These are phyloP conservation scores for Leucosticte australis DNA, from an alignment of 2,113 vertebrate species.

Conservation along the genomic window DNA sequence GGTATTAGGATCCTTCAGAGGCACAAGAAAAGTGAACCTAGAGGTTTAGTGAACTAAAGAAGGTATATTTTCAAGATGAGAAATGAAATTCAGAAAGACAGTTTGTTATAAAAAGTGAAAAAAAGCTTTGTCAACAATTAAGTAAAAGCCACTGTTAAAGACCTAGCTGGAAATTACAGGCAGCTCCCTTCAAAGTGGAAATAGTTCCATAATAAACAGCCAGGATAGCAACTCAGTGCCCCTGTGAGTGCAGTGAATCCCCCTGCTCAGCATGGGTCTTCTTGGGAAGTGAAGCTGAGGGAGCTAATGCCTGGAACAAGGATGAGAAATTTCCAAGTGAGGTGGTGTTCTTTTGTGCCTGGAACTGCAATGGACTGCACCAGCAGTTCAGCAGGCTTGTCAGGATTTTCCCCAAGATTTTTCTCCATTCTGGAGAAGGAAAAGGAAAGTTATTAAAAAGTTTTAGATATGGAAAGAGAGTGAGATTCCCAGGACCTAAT, in stretches of 20 bases:
- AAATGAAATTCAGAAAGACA: background rate
- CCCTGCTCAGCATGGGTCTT: background rate
- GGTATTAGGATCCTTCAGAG: background rate
- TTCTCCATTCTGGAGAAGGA: background rate
- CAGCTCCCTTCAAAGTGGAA: background rate
- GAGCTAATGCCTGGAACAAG: background rate
- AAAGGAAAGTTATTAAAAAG: background rate
- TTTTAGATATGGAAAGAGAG: background rate
- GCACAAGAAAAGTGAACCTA: background rate
- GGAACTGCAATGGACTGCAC: background rate
- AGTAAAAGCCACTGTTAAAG: background rate
- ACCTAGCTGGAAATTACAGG: background rate
- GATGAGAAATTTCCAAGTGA: background rate
- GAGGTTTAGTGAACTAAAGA: background rate
- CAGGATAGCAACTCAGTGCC: background rate
- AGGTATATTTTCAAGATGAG: background rate
- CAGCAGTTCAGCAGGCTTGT: background rate
- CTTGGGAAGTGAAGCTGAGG: background rate
- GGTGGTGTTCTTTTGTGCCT: background rate
- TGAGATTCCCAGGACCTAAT: background rate
- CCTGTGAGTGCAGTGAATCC: background rate
- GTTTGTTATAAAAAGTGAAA: background rate
- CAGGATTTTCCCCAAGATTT: background rate
- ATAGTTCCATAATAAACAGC: background rate
- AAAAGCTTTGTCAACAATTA: background rate